Conservation (phyloP, 2,113 vertebrate species). For the Eurystomus gularis region DNA sequence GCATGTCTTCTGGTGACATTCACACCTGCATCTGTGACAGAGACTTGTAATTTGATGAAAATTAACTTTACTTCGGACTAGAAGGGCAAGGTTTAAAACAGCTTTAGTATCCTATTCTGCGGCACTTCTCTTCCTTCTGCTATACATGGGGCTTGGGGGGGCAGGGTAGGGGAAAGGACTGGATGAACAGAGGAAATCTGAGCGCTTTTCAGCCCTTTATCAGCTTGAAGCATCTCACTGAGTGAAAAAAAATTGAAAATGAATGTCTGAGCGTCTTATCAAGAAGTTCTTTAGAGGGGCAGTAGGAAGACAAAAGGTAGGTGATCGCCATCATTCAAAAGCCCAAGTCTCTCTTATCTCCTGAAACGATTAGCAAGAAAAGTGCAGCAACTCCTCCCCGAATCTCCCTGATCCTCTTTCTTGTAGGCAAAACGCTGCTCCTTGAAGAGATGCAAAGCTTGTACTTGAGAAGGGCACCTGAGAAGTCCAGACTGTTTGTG, state of each 20-base stretch:
- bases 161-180: background rate
- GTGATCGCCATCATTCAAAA: background rate
- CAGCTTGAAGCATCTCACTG: background rate
- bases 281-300: background rate
- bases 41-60: slow-evolving; percentile 31
- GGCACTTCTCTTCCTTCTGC: background rate
- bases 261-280: background rate
- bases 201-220: background rate
- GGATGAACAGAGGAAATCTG: background rate
- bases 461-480: background rate
- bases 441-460: background rate
- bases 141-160: too few relatives aligned
- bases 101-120: background rate
- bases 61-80: slow-evolving; percentile 30
- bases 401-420: background rate
- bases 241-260: background rate
- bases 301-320: background rate
- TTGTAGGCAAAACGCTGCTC: background rate
- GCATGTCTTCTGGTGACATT: slow-evolving; percentile 38
- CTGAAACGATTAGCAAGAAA: background rate
- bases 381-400: background rate
- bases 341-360: background rate
- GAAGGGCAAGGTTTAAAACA: slow-evolving; percentile 1
- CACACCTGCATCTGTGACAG: slow-evolving; percentile 32
- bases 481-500: background rate